Conservation (phyloP, 2,113 vertebrate species). For the Diadophis punctatus region DNA sequence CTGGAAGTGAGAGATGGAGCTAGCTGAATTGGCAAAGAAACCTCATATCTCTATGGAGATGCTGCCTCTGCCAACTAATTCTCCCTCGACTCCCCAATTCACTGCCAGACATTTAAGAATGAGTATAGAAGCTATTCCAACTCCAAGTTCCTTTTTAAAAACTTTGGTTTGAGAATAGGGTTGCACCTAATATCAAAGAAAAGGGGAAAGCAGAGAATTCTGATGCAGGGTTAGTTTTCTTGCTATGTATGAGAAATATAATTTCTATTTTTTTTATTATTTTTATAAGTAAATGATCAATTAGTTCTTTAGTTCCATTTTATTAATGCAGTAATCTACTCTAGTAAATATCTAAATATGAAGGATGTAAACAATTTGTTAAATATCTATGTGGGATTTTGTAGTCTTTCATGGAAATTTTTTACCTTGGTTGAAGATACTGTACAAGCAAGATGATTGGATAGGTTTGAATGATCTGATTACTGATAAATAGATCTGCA, state of each 20-base stretch:
- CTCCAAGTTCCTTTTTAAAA: neutral
- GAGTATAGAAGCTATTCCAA: neutral
- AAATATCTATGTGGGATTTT: neutral
- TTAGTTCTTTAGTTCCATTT: neutral
- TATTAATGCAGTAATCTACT: neutral
- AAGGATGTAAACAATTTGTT: neutral
- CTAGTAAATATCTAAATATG: neutral
- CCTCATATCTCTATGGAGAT: neutral
- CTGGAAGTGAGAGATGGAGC: neutral
- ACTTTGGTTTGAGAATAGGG: neutral
- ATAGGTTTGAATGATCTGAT: neutral
- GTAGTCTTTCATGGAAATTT: neutral
- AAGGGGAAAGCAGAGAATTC: neutral
- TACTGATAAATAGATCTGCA: neutral
- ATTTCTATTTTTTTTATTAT: too few species aligned
- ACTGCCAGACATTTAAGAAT: neutral
- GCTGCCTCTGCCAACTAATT: neutral
- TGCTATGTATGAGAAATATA: neutral
- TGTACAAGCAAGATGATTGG: neutral
- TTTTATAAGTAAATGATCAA: neutral
- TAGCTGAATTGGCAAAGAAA: neutral
- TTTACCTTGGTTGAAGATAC: neutral
- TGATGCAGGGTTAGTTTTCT: neutral
- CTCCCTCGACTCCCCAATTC: neutral
- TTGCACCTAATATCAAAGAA: neutral